These are phyloP conservation scores for Drosophila parvula DNA, from an alignment of 1,140 invertebrate genomes.

Conservation along the genomic window DNA sequence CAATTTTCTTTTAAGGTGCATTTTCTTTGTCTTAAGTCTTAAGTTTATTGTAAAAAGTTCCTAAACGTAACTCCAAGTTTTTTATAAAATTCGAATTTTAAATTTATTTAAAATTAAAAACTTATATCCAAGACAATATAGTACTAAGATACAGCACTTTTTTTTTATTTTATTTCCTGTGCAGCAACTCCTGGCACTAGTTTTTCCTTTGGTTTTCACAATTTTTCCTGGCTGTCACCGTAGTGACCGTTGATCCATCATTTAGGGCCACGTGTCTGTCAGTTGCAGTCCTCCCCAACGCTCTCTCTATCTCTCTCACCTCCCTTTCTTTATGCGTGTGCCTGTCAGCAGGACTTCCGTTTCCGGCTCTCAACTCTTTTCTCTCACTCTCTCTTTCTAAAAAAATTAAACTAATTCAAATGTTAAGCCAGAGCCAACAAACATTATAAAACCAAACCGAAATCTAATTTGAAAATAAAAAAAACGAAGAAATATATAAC, in stretches of 20 bases:
- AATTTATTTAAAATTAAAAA: too few relatives aligned
- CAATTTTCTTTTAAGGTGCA: too few relatives aligned
- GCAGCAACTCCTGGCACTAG: background rate
- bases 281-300: conserved; percentile 6
- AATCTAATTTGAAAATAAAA: conserved; percentile 6
- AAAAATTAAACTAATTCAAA: conserved; percentile 29
- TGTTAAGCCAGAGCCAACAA: conserved; percentile 5
- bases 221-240: conserved; percentile 14
- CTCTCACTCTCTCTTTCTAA: background rate
- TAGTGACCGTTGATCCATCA: conserved; percentile 32
- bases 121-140: too few relatives aligned
- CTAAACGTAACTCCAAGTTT: too few relatives aligned
- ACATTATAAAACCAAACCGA: conserved; percentile 11
- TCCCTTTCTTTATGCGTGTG: background rate
- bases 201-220: background rate
- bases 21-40: too few relatives aligned
- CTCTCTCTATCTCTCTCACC: background rate
- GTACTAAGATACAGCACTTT: too few relatives aligned
- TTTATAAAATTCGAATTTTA: too few relatives aligned
- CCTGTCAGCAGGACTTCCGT: conserved; percentile 25
- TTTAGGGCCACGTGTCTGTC: conserved; percentile 29
- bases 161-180: background rate
- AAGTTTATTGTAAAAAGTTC: too few relatives aligned
- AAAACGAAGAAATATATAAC: background rate
- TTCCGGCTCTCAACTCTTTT: conserved; percentile 3